Evolutionary conservation across 2,888 invertebrate genomes (phyloP).

Genomic region (Drosophila subquinaria): DNA sequence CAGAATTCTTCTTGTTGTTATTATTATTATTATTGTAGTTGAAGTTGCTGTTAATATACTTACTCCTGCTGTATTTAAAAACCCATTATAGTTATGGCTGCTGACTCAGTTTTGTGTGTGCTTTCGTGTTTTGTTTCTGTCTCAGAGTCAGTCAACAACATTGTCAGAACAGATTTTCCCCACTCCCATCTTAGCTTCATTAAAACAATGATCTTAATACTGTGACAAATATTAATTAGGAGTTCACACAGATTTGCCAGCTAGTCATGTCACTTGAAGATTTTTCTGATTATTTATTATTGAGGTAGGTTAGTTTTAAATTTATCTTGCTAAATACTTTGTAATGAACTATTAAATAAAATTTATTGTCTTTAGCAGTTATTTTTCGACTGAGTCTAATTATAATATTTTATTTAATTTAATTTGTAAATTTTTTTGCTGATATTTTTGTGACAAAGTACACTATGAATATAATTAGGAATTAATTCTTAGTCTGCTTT

Average conservation of each 20-base stretch:
- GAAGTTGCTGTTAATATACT: not conserved
- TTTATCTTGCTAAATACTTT: not conserved
- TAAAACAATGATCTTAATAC: not conserved
- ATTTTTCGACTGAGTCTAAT: too few species aligned
- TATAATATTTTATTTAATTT: too few species aligned
- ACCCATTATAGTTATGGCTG: not conserved
- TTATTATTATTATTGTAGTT: constrained; percentile 6
- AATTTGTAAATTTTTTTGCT: too few species aligned
- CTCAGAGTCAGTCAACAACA: not conserved
- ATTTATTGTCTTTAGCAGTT: too few species aligned
- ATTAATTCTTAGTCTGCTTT: too few species aligned
- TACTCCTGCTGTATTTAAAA: not conserved
- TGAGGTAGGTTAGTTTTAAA: not conserved
- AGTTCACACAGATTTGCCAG: not conserved
- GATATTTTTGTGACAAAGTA: too few species aligned
- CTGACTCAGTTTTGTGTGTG: constrained; percentile 3
- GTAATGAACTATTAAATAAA: too few species aligned
- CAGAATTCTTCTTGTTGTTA: not conserved
- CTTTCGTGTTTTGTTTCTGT: not conserved
- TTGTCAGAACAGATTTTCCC: not conserved
- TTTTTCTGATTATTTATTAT: not conserved
- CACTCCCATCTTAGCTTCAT: not conserved
- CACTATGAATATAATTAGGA: too few species aligned
- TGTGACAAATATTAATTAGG: not conserved
- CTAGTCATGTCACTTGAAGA: not conserved